These are phyloP conservation scores for Trididemnum miniatum DNA, from an alignment of 23 tunicate species.

Conservation along the genomic window DNA sequence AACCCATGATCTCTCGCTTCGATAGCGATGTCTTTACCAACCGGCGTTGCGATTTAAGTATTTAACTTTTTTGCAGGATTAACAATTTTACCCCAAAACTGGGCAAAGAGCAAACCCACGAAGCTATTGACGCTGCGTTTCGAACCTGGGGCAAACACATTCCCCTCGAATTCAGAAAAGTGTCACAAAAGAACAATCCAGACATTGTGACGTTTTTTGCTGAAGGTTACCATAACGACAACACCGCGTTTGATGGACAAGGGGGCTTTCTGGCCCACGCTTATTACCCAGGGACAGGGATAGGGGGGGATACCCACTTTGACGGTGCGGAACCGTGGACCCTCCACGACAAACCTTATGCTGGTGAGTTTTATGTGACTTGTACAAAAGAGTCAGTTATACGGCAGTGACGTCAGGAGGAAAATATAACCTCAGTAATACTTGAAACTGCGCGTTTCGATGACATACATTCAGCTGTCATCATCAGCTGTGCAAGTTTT, in stretches of 20 bases:
- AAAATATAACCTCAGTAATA: too few species aligned
- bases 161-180: constrained; percentile 65
- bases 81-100: constrained; percentile 85
- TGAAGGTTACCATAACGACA: constrained; percentile 86
- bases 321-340: constrained; percentile 97
- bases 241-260: constrained; percentile 92
- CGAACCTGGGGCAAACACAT: constrained; percentile 66
- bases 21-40: too few species aligned
- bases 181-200: constrained; percentile 42
- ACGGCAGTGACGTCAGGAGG: too few species aligned
- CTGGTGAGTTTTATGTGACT: constrained; percentile 27
- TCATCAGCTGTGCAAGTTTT: too few species aligned
- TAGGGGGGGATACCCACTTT: constrained; percentile 98
- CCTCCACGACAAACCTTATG: constrained; percentile 40
- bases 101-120: constrained; percentile 63
- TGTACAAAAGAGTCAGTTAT: too few species aligned
- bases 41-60: too few species aligned
- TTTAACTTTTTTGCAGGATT: too few species aligned
- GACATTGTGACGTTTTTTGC: constrained; percentile 83
- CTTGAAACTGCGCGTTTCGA: too few species aligned
- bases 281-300: constrained; percentile 87
- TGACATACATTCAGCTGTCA: too few species aligned
- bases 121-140: constrained; percentile 89
- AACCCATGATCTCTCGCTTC: too few species aligned
- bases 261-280: constrained; percentile 99